Evolutionary conservation across 1,140 invertebrate species (phyloP).

Genomic region (Tetramorium simillimum): DNA sequence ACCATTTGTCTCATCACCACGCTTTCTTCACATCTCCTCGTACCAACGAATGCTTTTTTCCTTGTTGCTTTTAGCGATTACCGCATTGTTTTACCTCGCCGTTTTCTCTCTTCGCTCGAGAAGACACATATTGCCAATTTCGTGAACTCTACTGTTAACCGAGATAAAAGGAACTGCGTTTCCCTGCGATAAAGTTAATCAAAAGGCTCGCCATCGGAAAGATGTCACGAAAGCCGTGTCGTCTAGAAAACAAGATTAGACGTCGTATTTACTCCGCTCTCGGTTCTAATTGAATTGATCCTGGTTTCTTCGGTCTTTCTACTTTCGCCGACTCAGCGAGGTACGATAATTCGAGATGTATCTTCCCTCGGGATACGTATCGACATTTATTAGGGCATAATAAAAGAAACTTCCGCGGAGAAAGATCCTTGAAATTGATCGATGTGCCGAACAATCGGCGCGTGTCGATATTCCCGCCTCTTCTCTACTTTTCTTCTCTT

Average conservation of each 20-base stretch:
- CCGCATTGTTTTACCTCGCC: background rate
- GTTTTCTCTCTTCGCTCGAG: background rate
- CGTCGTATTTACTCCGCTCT: background rate
- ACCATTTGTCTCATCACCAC: background rate
- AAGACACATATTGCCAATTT: background rate
- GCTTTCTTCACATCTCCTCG: background rate
- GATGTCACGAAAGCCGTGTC: background rate
- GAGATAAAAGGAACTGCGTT: background rate
- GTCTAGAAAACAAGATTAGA: background rate
- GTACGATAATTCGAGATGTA: background rate
- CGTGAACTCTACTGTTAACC: background rate
- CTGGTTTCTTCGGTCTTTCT: background rate
- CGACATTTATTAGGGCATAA: background rate
- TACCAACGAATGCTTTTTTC: background rate
- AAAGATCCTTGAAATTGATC: background rate
- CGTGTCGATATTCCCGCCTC: background rate
- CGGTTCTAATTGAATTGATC: background rate
- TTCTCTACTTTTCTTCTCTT: slow-evolving; percentile 32
- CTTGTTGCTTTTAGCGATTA: slow-evolving; percentile 22
- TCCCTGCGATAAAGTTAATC: slow-evolving; percentile 2
- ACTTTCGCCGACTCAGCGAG: background rate
- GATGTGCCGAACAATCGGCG: background rate
- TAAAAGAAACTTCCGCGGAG: background rate
- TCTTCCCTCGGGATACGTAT: background rate
- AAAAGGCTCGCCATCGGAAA: background rate